Conservation (phyloP, 2,113 vertebrate species). For the Chloebia gouldiae region DNA sequence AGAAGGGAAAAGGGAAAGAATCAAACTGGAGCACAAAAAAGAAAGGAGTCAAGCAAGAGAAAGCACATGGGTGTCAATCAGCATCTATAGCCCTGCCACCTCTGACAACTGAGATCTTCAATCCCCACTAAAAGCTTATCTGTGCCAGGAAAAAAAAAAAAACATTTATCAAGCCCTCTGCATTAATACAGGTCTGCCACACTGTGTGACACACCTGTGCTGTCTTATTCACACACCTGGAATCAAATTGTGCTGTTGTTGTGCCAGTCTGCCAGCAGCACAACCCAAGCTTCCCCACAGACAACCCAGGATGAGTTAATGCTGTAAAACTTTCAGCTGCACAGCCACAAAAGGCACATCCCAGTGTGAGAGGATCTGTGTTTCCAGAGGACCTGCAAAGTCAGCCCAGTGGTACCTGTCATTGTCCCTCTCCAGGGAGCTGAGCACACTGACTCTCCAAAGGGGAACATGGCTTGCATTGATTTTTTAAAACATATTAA, state of each 20-base stretch:
- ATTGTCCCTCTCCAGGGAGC: background rate
- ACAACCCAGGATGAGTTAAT: background rate
- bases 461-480: background rate
- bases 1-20: background rate
- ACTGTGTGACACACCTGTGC: background rate
- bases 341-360: background rate
- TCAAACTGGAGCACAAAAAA: background rate
- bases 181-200: background rate
- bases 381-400: background rate
- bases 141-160: background rate
- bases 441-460: rapidly evolving
- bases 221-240: background rate
- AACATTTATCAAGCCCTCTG: background rate
- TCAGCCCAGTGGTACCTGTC: background rate
- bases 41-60: background rate
- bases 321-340: background rate
- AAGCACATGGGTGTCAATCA: background rate
- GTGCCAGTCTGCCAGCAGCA: background rate
- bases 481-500: background rate
- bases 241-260: background rate
- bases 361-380: rapidly evolving
- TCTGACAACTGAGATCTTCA: background rate
- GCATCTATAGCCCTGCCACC: background rate
- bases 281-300: background rate
- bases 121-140: background rate